These are phyloP conservation scores for Drosophila diplacantha DNA, from an alignment of 2,888 invertebrate species.

Conservation along the genomic window DNA sequence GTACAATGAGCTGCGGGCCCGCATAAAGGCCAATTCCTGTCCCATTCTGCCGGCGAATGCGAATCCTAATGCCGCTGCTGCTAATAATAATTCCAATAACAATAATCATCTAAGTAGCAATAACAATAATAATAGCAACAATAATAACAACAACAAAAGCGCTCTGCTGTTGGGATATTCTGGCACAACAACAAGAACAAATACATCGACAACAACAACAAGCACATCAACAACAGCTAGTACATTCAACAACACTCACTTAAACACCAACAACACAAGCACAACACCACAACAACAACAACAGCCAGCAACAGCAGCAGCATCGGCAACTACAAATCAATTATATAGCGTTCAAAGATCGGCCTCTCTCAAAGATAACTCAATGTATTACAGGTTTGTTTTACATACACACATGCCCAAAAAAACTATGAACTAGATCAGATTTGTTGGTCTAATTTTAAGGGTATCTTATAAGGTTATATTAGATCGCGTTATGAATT, in stretches of 20 bases:
- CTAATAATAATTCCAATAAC: conserved; percentile 66
- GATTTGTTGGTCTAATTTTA: conserved; percentile 1
- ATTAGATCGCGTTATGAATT: neutral
- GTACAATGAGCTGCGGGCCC: conserved; percentile 91
- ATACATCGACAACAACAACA: conserved; percentile 42
- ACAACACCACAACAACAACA: conserved; percentile 58
- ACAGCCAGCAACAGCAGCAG: conserved; percentile 71
- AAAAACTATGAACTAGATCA: conserved; percentile 20
- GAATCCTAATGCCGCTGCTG: conserved; percentile 29
- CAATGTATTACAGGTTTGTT: conserved; percentile 78
- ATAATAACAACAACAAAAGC: conserved; percentile 60
- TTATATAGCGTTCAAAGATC: conserved; percentile 80
- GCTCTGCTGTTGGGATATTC: conserved; percentile 53
- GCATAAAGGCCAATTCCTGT: conserved; percentile 91
- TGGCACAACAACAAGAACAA: conserved; percentile 40
- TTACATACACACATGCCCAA: conserved; percentile 52
- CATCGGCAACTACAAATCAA: conserved; percentile 77
- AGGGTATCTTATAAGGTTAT: neutral
- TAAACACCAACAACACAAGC: conserved; percentile 48
- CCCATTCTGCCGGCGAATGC: conserved; percentile 83
- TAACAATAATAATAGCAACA: conserved; percentile 58
- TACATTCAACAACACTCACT: conserved; percentile 52
- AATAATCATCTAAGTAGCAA: conserved; percentile 72
- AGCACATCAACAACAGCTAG: conserved; percentile 48
- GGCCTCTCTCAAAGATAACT: conserved; percentile 81